phyloP scores from a whole-genome alignment of 2,113 vertebrate species.

The Vulpes vulpes region DNA sequence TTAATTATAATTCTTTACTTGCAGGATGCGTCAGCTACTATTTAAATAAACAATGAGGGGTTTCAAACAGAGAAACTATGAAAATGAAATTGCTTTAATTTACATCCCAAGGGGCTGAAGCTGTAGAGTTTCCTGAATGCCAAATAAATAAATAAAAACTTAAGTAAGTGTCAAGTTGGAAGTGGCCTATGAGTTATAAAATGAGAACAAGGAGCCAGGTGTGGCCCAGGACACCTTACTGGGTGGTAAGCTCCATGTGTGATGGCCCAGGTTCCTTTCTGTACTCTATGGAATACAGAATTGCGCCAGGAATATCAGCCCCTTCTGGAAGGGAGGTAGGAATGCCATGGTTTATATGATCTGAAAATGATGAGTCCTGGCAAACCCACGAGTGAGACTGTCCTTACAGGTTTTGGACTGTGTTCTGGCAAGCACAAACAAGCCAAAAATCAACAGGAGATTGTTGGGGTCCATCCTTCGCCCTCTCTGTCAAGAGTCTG shows the following conservation, averaged over 20 bases:
- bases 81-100: slow-evolving; percentile 78
- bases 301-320: not conserved
- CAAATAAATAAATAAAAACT: slow-evolving; percentile 61
- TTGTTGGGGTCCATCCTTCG: accelerated
- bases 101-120: slow-evolving; percentile 24
- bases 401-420: not conserved
- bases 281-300: not conserved
- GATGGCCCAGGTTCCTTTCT: not conserved
- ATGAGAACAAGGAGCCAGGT: not conserved
- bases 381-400: not conserved
- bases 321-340: not conserved
- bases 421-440: not conserved
- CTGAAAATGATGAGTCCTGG: not conserved
- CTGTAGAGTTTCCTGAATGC: slow-evolving; percentile 31
- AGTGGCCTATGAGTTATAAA: not conserved
- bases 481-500: not conserved
- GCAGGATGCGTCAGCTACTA: slow-evolving; percentile 47
- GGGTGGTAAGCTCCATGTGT: not conserved
- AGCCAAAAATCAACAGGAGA: not conserved
- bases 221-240: not conserved
- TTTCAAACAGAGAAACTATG: slow-evolving; percentile 70
- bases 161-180: slow-evolving; percentile 3
- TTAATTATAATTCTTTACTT: slow-evolving; percentile 68
- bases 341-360: not conserved
- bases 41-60: slow-evolving; percentile 75